Evolutionary conservation across 1,140 invertebrate species (phyloP), one percentile per base, ranked within the genome.

Genomic region (Sycobia sp.): DNA sequence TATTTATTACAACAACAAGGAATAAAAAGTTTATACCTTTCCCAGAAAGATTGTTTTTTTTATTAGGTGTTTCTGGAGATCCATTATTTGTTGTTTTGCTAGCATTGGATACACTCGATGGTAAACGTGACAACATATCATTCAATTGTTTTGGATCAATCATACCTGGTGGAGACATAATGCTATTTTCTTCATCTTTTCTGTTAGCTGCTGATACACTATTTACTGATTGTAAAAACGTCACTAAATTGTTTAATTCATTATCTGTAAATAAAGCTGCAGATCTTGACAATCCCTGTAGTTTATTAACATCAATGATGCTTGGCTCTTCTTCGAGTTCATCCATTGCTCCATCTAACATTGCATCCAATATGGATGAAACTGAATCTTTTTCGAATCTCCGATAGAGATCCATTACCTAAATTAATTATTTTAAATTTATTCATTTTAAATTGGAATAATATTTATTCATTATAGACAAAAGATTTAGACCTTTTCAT

Each of bases 361-460:
- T 85, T 7, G 83, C 77, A 67, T 92, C 91, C 64, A 94, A 79
- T 51, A 93, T 83, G 34, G 87, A 86, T n/a, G 87, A 87, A 44
- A 94, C 84, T 43, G 86, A 88, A 73, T 90, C 87, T 77, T 89
- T 89, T 68, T 94, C 90, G 75, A 95, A 92, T 62, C 86, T 85
- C 3, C 82, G 83, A 76, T 92, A 93, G 9, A 95, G 76, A 76
- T 94, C 91, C 55, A 84, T 82, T 16, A 57, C 46, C 62, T 63
- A 39, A 29, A 32, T 8, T 9, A 49, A 58, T 13, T 4, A 34
- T 16, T 1, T 34, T 29, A 11, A 29, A 16, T 29, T 29, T n/a
- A 2, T 49, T 13, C 13, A 34, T 43, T 25, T 4, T 39, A 14
- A 4, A 39, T 39, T 39, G 11, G 11, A 14, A 39, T 4, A 39